Evolutionary conservation across 1,140 invertebrate genomes (phyloP), one percentile per base, ranked within the genome.

Genomic region (Drosophila malerkotliana): DNA sequence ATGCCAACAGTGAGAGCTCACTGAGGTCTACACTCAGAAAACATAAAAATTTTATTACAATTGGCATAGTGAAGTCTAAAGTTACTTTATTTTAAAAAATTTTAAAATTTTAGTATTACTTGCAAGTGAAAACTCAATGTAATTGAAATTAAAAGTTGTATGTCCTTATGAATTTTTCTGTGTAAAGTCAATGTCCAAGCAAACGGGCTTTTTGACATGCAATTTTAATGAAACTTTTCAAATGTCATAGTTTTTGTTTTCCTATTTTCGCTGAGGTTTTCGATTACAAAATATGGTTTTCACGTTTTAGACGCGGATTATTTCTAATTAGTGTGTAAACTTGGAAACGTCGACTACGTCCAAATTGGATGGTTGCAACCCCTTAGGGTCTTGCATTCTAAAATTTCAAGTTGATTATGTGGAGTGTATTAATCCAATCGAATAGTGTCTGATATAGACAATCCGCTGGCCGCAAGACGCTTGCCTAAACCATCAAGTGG

Each of bases 401-500:
- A 14, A 44, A 21, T 72, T 51, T 63, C 7, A 3, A 52, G 47
- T 47, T 64, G 24, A 63, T 74, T 74, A 74, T 34, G 14, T 8
- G 6, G 10, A 49, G 61, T 67, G 71, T 60, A 44, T 44, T 76
- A 75, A 76, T 76, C 71, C 45, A 74, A 76, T 76, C 41, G 15
- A 54, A 18, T 15, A 28, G 24, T 15, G 51, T 14, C 64, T 24
- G 6, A 68, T 21, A 44, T 26, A 72, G 24, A 21, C n/a, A 49
- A 10, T 32, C 5, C 28, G 12, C 24, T 47, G n/a, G 9, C 39
- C 24, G 21, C 44, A 53, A 52, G 32, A 66, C 18, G 30, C 37
- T 75, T 41, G 54, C 61, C 61, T 68, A 56, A 71, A 79, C 72
- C 72, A 82, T 88, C 79, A 88, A 88, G 83, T 89, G 83, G 72